These are phyloP conservation scores for Pavo muticus DNA, from an alignment of 2,113 vertebrate species.

Conservation along the genomic window DNA sequence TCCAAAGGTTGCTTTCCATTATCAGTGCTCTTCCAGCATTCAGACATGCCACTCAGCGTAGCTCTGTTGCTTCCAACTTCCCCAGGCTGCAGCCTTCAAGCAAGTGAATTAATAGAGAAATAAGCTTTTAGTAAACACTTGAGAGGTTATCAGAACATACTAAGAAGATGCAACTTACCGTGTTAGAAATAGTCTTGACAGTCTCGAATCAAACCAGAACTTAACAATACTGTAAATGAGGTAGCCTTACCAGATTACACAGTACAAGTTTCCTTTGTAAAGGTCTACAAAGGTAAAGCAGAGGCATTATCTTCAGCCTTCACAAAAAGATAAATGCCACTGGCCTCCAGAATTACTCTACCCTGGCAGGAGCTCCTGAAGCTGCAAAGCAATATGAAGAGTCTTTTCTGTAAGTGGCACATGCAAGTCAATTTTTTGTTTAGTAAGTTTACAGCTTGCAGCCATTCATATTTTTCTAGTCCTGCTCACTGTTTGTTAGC, in stretches of 20 bases:
- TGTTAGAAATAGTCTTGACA: neutral
- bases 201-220: neutral
- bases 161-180: neutral
- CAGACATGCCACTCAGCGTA: fast-evolving
- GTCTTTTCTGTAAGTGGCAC: neutral
- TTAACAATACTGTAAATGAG: neutral
- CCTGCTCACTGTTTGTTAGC: neutral
- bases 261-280: neutral
- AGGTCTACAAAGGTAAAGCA: neutral
- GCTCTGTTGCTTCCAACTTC: neutral
- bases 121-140: neutral
- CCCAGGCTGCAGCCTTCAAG: neutral
- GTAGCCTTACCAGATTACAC: neutral
- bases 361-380: neutral
- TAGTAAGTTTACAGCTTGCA: neutral
- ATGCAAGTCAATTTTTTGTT: neutral
- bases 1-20: neutral
- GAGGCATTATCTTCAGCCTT: neutral
- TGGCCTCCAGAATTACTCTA: neutral
- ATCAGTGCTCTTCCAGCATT: neutral
- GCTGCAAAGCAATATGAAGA: neutral
- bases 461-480: neutral
- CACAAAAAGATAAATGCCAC: neutral
- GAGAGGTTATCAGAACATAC: neutral
- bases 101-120: neutral